These are phyloP conservation scores for Aphidius colemani DNA, from an alignment of 2,888 invertebrate species.

Conservation along the genomic window DNA sequence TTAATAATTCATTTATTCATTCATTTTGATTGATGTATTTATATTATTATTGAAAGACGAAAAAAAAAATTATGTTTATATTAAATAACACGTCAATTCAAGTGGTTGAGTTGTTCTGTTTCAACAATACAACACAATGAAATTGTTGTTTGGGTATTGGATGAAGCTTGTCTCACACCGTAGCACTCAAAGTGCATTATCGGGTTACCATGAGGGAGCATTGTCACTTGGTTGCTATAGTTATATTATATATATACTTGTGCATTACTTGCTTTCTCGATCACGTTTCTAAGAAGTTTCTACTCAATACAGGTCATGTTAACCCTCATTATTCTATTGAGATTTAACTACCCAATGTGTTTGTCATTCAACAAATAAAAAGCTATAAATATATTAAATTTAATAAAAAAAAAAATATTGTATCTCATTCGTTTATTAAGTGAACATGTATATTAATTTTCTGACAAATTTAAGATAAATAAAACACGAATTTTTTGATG, in stretches of 20 bases:
- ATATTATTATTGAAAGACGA: neutral
- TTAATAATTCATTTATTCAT: neutral
- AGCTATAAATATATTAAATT: neutral
- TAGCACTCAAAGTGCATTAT: constrained; percentile 47
- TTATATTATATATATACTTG: constrained; percentile 9
- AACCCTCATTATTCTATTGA: neutral
- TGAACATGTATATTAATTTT: too few relatives aligned
- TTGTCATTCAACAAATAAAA: neutral
- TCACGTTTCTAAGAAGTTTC: constrained; percentile 15
- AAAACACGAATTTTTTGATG: neutral
- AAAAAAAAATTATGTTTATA: neutral
- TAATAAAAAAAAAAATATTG: neutral
- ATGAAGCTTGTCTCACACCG: constrained; percentile 38
- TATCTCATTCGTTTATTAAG: too few relatives aligned
- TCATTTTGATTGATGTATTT: neutral
- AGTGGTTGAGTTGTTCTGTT: constrained; percentile 38
- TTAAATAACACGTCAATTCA: constrained; percentile 1
- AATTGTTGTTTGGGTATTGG: constrained; percentile 45
- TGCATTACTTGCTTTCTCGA: constrained; percentile 6
- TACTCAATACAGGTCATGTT: constrained; percentile 4
- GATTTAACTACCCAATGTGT: neutral
- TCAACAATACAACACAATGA: constrained; percentile 35
- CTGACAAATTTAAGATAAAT: neutral
- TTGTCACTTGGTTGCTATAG: constrained; percentile 39
- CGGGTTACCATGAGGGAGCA: constrained; percentile 53